phyloP scores from a whole-genome alignment of 1,140 invertebrate genomes.

The Zaprionus kolodkinae region DNA sequence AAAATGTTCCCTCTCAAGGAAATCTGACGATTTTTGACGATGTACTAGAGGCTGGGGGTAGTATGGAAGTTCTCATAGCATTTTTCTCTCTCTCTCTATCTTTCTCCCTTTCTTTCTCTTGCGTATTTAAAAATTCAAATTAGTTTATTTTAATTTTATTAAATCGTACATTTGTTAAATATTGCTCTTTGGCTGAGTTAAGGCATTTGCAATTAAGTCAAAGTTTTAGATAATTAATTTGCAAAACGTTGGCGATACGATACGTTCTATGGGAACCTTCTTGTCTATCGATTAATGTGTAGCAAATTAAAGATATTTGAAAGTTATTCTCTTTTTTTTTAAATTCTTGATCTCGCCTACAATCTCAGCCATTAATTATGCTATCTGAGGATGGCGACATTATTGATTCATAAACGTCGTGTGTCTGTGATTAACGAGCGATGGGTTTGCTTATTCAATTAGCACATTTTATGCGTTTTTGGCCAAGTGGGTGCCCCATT shows the following conservation, averaged over 20 bases:
- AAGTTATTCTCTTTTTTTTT: background rate
- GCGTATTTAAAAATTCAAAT: slow-evolving; percentile 59
- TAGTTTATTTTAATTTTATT: slow-evolving; percentile 70
- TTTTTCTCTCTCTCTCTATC: background rate
- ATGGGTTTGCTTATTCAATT: slow-evolving; percentile 76
- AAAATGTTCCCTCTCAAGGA: no score
- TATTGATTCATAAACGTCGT: slow-evolving; percentile 64
- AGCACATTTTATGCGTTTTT: slow-evolving; percentile 75
- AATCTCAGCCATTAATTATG: background rate
- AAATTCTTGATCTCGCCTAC: background rate
- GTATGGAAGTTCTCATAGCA: no score
- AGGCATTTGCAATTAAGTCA: slow-evolving; percentile 66
- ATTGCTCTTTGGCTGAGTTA: slow-evolving; percentile 54
- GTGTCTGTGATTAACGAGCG: slow-evolving; percentile 63
- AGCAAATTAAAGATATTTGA: no score
- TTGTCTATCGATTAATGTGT: background rate
- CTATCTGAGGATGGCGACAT: slow-evolving; percentile 19
- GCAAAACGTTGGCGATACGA: no score
- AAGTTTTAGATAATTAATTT: slow-evolving; percentile 77
- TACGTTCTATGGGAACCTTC: slow-evolving; percentile 39
- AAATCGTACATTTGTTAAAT: slow-evolving; percentile 75
- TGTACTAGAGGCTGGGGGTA: no score
- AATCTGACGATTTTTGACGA: no score
- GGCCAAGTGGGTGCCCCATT: slow-evolving; percentile 55
- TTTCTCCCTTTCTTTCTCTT: background rate